These are phyloP conservation scores for Baronia brevicornis DNA, from an alignment of 2,888 invertebrate genomes.

Conservation along the genomic window DNA sequence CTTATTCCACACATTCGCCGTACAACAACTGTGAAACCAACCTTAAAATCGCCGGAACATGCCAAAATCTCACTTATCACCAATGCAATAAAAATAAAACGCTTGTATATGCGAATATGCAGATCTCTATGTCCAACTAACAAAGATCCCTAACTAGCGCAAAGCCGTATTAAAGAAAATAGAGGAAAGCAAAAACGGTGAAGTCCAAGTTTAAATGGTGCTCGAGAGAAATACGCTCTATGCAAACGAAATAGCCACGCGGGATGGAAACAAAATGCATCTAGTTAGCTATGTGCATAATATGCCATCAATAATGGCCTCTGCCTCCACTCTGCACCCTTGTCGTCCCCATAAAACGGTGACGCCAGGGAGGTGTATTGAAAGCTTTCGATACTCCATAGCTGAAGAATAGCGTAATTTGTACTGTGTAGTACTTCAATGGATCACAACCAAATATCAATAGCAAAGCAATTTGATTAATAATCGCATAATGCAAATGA, in stretches of 20 bases:
- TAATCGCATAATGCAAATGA: background rate
- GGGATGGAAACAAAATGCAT: constrained; percentile 60
- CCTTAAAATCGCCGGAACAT: constrained; percentile 5
- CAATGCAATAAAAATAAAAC: constrained; percentile 15
- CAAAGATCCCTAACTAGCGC: constrained; percentile 28
- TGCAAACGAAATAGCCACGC: constrained; percentile 58
- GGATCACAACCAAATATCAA: too few species aligned
- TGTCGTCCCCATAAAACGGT: constrained; percentile 29
- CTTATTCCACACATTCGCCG: constrained; percentile 60
- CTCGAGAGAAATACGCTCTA: constrained; percentile 50
- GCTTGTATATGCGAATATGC: constrained; percentile 27
- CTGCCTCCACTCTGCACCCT: constrained; percentile 31
- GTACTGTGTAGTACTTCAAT: too few species aligned
- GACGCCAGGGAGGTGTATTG: background rate
- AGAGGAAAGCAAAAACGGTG: constrained; percentile 16
- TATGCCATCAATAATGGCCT: constrained; percentile 53
- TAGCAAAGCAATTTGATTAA: background rate
- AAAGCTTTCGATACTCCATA: too few species aligned
- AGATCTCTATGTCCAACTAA: constrained; percentile 31
- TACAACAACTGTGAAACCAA: constrained; percentile 40
- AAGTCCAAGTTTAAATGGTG: constrained; percentile 35
- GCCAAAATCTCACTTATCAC: constrained; percentile 27
- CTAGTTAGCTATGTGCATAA: constrained; percentile 42
- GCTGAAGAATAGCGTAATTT: too few species aligned
- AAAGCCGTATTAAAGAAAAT: background rate